phyloP scores from a whole-genome alignment of 2,797 vertebrate species.

The Myotis daubentonii region DNA sequence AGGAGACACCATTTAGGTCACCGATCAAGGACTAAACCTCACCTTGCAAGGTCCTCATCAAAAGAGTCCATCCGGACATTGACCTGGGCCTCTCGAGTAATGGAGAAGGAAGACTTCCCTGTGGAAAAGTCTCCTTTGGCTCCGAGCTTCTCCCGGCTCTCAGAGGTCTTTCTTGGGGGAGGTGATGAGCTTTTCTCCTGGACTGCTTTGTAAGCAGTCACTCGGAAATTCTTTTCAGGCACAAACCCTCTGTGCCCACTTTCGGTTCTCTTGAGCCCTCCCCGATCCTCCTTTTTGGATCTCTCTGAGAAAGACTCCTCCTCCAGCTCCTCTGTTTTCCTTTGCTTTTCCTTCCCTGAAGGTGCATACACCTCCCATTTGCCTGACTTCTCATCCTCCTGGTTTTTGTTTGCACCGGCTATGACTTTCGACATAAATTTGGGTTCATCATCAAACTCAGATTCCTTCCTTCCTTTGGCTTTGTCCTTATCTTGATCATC shows the following conservation, averaged over 20 bases:
- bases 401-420: slow-evolving; percentile 87
- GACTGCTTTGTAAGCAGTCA: slow-evolving; percentile 90
- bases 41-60: slow-evolving; percentile 93
- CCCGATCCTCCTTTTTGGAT: slow-evolving; percentile 91
- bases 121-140: slow-evolving; percentile 87
- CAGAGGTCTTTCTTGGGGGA: slow-evolving; percentile 87
- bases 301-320: slow-evolving; percentile 89
- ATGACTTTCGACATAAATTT: slow-evolving; percentile 90
- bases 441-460: slow-evolving; percentile 89
- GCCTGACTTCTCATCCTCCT: slow-evolving; percentile 92
- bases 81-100: slow-evolving; percentile 92
- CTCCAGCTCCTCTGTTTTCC: slow-evolving; percentile 89
- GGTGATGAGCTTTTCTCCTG: slow-evolving; percentile 88
- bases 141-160: slow-evolving; percentile 89
- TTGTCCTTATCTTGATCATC: slow-evolving; percentile 94
- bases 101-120: slow-evolving; percentile 88
- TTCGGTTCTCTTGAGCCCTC: slow-evolving; percentile 89
- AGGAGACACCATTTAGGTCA: slow-evolving; percentile 1
- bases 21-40: slow-evolving; percentile 68
- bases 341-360: slow-evolving; percentile 90
- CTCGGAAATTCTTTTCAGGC: slow-evolving; percentile 90
- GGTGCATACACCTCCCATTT: slow-evolving; percentile 92
- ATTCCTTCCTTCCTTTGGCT: slow-evolving; percentile 88
- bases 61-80: slow-evolving; percentile 94
- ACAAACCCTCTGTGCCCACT: slow-evolving; percentile 89